A percentile compares a stretch with the other conserved stretches of the same genome.
Evolutionary conservation across 2,113 vertebrate species (phyloP).

Genomic region (Coptodon rendalli): DNA sequence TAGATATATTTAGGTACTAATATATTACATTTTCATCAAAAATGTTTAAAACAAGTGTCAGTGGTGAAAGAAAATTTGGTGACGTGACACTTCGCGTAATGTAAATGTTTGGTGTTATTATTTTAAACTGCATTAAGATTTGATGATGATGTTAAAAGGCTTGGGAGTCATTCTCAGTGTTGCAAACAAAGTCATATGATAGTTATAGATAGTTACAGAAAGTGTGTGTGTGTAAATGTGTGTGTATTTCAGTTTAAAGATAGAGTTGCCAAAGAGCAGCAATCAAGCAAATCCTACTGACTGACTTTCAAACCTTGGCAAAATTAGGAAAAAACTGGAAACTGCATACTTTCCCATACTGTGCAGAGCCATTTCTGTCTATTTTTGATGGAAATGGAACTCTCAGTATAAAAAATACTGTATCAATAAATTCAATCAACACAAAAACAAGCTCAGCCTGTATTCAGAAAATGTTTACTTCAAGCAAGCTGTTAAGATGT

Average conservation of each 20-base stretch:
- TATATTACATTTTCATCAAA: neutral
- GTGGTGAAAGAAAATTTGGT: neutral
- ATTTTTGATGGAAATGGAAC: accelerated
- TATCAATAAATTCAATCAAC: neutral
- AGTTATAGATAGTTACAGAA: neutral
- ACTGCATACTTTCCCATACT: neutral
- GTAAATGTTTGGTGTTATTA: neutral
- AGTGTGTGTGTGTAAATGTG: neutral
- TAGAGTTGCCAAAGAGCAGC: neutral
- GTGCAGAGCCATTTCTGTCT: neutral
- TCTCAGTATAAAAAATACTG: neutral
- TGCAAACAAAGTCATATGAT: neutral
- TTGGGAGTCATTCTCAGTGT: neutral
- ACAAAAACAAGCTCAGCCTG: neutral
- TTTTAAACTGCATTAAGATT: neutral
- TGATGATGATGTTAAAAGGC: neutral
- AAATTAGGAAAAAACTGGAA: neutral
- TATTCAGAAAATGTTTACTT: neutral
- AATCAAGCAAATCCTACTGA: neutral
- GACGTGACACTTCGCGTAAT: neutral
- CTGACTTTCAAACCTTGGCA: neutral
- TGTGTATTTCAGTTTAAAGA: neutral
- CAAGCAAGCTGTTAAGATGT: neutral
- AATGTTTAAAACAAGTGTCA: neutral
- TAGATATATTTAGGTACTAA: neutral